A percentile compares a stretch with the other conserved stretches of the same genome.
Conservation (phyloP, 2,888 invertebrate genomes). For the Hyposoter didymator region DNA sequence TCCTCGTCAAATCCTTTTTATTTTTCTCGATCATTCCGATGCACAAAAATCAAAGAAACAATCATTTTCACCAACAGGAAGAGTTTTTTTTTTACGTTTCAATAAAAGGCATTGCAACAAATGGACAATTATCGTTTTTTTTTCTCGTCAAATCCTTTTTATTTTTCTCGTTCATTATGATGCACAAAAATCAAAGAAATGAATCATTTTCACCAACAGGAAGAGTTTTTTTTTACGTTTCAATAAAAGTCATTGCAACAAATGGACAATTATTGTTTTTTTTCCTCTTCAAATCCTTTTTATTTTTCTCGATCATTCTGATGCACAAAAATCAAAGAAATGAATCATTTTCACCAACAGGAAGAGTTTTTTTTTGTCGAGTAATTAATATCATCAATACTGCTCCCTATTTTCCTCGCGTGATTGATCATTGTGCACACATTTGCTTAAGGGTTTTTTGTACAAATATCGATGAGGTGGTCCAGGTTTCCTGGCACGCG, state of each 20-base stretch:
- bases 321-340: neutral
- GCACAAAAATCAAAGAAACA: neutral
- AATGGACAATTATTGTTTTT: neutral
- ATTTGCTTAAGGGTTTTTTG: slow-evolving; percentile 6
- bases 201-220: neutral
- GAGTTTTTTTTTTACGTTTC: neutral
- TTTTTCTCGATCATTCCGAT: neutral
- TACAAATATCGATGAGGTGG: slow-evolving; percentile 45
- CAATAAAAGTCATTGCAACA: slow-evolving; percentile 56
- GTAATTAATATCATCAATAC: neutral
- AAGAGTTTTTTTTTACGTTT: slow-evolving; percentile 49
- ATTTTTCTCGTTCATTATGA: neutral
- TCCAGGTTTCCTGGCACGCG: slow-evolving; percentile 38
- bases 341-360: neutral
- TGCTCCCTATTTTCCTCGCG: neutral
- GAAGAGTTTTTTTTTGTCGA: neutral
- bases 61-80: neutral
- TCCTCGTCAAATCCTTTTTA: no score
- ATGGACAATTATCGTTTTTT: no score
- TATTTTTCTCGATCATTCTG: neutral
- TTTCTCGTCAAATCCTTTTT: no score
- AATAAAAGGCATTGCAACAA: no score
- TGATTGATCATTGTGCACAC: slow-evolving; percentile 12
- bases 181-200: neutral
- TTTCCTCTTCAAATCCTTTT: no score